phyloP scores from a whole-genome alignment of 2,888 invertebrate species.

The Drosophila parthenogenetica region DNA sequence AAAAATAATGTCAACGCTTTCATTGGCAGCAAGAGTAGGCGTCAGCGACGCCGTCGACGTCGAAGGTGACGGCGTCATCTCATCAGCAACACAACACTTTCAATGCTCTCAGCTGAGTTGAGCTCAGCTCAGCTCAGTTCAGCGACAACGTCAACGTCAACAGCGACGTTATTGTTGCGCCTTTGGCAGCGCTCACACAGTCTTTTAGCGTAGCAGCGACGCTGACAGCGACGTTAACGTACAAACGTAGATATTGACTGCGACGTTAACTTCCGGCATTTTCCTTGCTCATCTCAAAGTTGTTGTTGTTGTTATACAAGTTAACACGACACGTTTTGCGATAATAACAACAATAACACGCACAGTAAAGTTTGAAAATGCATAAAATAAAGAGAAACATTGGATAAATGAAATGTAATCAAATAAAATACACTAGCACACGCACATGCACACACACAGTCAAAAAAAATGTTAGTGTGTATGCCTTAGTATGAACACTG shows the following conservation, averaged over 20 bases:
- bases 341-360: conserved; percentile 35
- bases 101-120: conserved; percentile 32
- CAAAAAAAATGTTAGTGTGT: not conserved
- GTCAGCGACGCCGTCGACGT: conserved; percentile 20
- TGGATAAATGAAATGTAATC: conserved; percentile 36
- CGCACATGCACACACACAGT: not conserved
- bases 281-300: conserved; percentile 62
- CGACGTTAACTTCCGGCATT: conserved; percentile 72
- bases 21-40: conserved; percentile 29
- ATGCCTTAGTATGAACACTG: not conserved
- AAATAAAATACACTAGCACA: conserved; percentile 29
- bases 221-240: conserved; percentile 33
- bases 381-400: conserved; percentile 34
- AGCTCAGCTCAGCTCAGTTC: conserved; percentile 15
- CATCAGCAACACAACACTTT: conserved; percentile 37
- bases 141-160: conserved; percentile 32
- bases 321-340: conserved; percentile 56
- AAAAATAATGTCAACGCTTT: conserved; percentile 64
- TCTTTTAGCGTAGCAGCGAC: conserved; percentile 34
- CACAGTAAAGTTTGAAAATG: conserved; percentile 34
- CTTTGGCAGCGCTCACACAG: conserved; percentile 17
- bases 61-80: conserved; percentile 46
- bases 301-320: conserved; percentile 38
- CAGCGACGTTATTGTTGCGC: conserved; percentile 12
- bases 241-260: conserved; percentile 44